Base-by-base conservation (phyloP, 92 coral and sea anemone genomes). In the Actinostola sp. region DNA sequence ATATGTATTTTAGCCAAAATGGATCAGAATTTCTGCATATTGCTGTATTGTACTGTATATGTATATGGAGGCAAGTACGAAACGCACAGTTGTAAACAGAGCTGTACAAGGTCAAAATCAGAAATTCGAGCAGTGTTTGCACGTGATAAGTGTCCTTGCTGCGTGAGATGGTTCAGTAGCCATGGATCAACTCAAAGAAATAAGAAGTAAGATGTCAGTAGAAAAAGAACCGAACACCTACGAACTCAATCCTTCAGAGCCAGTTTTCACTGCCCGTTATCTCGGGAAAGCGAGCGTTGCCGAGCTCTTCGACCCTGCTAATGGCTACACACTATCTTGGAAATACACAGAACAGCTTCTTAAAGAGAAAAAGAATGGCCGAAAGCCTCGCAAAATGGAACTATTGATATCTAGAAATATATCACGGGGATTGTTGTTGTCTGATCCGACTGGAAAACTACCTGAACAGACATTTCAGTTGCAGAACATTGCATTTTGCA, bases 401-500 rank as follows among this genome's bases (percentile, higher is more conserved):
- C 84, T 95, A 0, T 28, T 88, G 8, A 77, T 95, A 50, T 95
- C 99, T 25, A 69, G 70, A 34, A 89, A 95, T 61, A 77, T 86
- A 42, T 81, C 67, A 39, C 92, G 92, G 33, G 99, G 99, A 20
- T 57, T 95, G 17, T 82, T 84, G 0, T 64, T 95, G 16, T 64
- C 74, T 14, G 99, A 91, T 43, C 84, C 78, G 9, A 50, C 75
- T 31, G 88, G 86, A 8, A 85, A 83, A 32, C 51, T 71, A 11
- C 88, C 67, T 53, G 77, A 72, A 28, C 76, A 66, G 26, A 77
- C 82, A 36, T 85, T 91, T 65, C 88, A 82, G 61, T 75, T 95
- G 50, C 89, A 88, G 35, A 72, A 88, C 80, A 89, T 95, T 16
- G 99, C 99, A 20, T 95, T 80, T 58, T 91, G 97, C 52, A 82